A percentile compares a stretch with the other conserved stretches of the same genome.
Evolutionary conservation across 2,888 invertebrate species (phyloP).

Genomic region (Nomada fabriciana): DNA sequence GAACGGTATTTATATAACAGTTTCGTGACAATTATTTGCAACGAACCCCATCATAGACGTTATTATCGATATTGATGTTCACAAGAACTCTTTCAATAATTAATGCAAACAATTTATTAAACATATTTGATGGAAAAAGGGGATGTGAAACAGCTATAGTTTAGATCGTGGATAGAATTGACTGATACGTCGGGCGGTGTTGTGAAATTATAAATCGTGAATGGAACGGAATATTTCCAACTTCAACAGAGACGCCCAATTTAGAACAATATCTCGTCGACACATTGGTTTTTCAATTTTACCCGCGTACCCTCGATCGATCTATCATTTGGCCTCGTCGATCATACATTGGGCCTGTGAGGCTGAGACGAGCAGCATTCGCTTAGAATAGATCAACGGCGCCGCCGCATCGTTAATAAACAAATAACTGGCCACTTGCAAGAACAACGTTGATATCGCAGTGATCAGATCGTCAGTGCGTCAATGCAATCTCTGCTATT

Average conservation of each 20-base stretch:
- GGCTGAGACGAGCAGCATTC: constrained; percentile 24
- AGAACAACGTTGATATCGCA: constrained; percentile 48
- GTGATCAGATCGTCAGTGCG: constrained; percentile 48
- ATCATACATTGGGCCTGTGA: constrained; percentile 25
- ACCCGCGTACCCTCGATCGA: constrained; percentile 32
- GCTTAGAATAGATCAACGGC: constrained; percentile 83
- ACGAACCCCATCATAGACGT: no score
- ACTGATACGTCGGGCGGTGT: no score
- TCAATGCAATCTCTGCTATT: constrained; percentile 50
- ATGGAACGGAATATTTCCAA: constrained; percentile 27
- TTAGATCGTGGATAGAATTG: no score
- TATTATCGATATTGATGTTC: no score
- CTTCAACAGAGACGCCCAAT: constrained; percentile 15
- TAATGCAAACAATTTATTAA: no score
- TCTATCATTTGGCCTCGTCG: constrained; percentile 45
- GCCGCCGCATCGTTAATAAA: constrained; percentile 54
- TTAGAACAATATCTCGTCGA: constrained; percentile 29
- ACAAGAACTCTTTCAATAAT: no score
- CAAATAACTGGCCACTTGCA: constrained; percentile 56
- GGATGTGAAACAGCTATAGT: no score
- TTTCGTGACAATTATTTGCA: no score
- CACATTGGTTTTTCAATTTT: constrained; percentile 33
- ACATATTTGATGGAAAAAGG: no score
- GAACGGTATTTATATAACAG: no score
- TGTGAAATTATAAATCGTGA: no score